These are phyloP conservation scores for Hemiprocne comata DNA, from an alignment of 2,113 vertebrate genomes.

Conservation along the genomic window DNA sequence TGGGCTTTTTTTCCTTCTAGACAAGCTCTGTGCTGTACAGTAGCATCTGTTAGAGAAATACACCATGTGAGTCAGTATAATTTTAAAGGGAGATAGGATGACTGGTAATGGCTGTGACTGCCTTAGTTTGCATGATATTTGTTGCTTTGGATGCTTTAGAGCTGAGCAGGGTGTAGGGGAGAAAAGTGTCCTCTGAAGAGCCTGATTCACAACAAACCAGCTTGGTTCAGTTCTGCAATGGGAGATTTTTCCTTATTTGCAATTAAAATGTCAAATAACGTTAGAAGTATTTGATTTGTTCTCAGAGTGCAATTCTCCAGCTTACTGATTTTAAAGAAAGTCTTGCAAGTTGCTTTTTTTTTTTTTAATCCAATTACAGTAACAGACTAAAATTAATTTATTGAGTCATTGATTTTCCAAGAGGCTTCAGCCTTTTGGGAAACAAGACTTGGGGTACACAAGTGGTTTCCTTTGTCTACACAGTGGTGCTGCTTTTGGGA, in stretches of 20 bases:
- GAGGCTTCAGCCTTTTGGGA: slow-evolving; percentile 16
- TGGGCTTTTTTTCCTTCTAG: neutral
- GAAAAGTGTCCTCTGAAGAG: neutral
- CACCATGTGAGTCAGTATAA: neutral
- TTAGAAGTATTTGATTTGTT: slow-evolving; percentile 27
- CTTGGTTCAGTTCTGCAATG: slow-evolving; percentile 1
- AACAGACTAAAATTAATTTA: slow-evolving; percentile 67
- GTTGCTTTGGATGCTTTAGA: neutral
- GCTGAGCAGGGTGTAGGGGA: neutral
- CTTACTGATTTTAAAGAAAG: slow-evolving; percentile 29
- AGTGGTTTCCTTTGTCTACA: neutral
- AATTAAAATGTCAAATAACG: slow-evolving; percentile 37
- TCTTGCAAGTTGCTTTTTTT: slow-evolving; percentile 7
- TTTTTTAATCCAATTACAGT: slow-evolving; percentile 45
- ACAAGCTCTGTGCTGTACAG: neutral
- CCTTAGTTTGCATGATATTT: neutral
- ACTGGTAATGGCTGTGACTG: neutral
- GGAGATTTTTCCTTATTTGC: slow-evolving; percentile 6
- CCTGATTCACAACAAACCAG: neutral
- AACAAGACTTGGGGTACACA: neutral
- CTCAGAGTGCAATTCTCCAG: neutral
- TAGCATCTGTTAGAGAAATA: neutral
- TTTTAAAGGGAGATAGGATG: neutral
- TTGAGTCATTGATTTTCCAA: slow-evolving; percentile 64
- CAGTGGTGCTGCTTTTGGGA: neutral